Base-by-base conservation (phyloP, 92 coral and sea anemone species). In the Epizoanthus stellaris region DNA sequence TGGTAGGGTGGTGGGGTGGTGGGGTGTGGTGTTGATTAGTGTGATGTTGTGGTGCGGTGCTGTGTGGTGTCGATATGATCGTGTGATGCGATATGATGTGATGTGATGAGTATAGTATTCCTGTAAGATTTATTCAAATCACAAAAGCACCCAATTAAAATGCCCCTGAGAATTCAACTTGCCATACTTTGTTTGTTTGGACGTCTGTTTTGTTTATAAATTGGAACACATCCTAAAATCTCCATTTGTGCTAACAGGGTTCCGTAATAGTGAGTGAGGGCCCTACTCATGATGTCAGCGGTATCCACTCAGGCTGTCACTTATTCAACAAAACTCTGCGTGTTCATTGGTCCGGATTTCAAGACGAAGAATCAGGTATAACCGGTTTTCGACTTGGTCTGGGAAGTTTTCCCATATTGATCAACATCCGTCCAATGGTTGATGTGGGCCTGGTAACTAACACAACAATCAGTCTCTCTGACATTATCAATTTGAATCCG, bases 321-420 rank as follows among this genome's bases (percentile, higher is more conserved):
- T 70, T 88, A 58, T 23, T 77, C 13, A 88, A 88, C 61, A 75
- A 82, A 6, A 88, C 88, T 20, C 40, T 88, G 25, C 91, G 91
- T 47, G 85, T 84, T 61, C 77, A 67, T 56, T 88, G 91, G 91
- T 36, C 88, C 60, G 85, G 88, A 12, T 88, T 88, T 80, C 75
- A 88, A 45, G 91, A 88, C 75, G n/a, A 88, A 38, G 88, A 88
- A 62, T 88, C 91, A 13, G 73, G 57, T 40, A 88, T 88, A 53
- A 71, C 85, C 12, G 85, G 88, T 76, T 88, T 88, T 72, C 84
- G 84, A 4, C 69, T 88, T n/a, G 88, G 79, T 23, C 67, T 88
- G 20, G 88, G 91, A 30, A 79, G 83, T 68, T 43, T 61, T 17
- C 91, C 91, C 25, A 43, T 83, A 0, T 19, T 47, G 53, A 34